A percentile compares a stretch with the other conserved stretches of the same genome.
phyloP scores from a whole-genome alignment of 2,888 invertebrate genomes.

The Plebejus melissa region DNA sequence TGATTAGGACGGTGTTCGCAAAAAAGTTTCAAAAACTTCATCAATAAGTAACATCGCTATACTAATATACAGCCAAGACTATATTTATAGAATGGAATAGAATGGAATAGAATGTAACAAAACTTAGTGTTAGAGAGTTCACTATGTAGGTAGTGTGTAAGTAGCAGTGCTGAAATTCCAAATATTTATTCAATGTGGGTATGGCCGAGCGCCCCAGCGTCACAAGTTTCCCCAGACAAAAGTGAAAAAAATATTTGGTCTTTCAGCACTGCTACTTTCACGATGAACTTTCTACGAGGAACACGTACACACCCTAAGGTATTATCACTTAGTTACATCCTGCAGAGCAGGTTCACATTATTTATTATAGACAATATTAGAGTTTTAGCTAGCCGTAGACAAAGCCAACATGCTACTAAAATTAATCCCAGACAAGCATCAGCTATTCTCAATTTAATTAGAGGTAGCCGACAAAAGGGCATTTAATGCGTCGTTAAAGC shows the following conservation, averaged over 20 bases:
- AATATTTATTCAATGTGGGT: too few species aligned
- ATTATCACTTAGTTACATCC: too few species aligned
- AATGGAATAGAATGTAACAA: too few species aligned
- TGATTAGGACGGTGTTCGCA: background rate
- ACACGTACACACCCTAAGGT: background rate
- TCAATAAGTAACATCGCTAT: background rate
- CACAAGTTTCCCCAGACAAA: too few species aligned
- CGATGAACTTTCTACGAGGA: background rate
- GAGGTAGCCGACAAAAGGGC: conserved; percentile 26
- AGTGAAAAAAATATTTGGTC: too few species aligned
- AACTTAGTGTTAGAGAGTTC: too few species aligned
- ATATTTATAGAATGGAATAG: too few species aligned
- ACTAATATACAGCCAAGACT: background rate
- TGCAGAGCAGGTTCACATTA: too few species aligned
- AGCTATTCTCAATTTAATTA: background rate
- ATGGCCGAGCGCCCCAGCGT: too few species aligned
- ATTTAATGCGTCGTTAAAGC: conserved; percentile 44
- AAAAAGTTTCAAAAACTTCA: background rate
- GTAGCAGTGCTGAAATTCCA: too few species aligned
- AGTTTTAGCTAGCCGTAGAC: background rate
- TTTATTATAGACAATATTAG: background rate
- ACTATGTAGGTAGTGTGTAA: too few species aligned
- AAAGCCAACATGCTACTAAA: background rate
- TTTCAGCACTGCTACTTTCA: too few species aligned
- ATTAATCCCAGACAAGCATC: background rate